Evolutionary conservation across 2,113 vertebrate species (phyloP).

Genomic region (Sphaerodactylus townsendi): DNA sequence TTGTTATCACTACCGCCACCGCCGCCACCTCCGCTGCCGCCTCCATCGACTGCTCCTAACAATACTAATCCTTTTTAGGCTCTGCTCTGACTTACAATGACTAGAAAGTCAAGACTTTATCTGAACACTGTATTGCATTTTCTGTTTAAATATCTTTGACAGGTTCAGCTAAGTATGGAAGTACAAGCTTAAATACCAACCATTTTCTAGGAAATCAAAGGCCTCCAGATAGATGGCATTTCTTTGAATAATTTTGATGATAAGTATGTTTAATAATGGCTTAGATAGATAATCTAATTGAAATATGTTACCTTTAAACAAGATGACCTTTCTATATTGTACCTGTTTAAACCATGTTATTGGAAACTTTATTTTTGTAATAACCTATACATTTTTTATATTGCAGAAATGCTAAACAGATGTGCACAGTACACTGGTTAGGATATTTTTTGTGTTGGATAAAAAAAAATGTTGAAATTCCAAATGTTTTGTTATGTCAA

Average conservation of each 20-base stretch:
- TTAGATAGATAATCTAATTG: constrained; percentile 43
- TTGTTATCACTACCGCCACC: constrained; percentile 41
- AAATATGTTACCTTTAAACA: not conserved
- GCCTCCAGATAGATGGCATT: not conserved
- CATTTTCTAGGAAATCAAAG: not conserved
- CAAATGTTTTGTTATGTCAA: not conserved
- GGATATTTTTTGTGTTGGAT: not conserved
- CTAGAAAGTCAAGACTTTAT: not conserved
- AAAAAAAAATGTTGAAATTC: not conserved
- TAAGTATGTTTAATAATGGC: constrained; percentile 10
- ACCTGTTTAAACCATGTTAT: not conserved
- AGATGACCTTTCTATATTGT: not conserved
- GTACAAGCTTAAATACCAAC: not conserved
- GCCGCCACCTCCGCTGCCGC: not conserved
- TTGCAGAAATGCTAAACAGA: not conserved
- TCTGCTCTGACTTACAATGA: constrained; percentile 4
- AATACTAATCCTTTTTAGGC: constrained; percentile 36
- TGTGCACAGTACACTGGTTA: not conserved
- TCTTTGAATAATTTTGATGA: no score
- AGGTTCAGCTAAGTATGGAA: not conserved
- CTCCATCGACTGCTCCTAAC: constrained; percentile 39
- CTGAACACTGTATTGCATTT: not conserved
- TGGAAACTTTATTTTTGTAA: constrained; percentile 16
- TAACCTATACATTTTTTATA: not conserved
- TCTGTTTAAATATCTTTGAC: not conserved